phyloP scores from a whole-genome alignment of 2,888 invertebrate species.

The Prosopocoilus inquinatus region DNA sequence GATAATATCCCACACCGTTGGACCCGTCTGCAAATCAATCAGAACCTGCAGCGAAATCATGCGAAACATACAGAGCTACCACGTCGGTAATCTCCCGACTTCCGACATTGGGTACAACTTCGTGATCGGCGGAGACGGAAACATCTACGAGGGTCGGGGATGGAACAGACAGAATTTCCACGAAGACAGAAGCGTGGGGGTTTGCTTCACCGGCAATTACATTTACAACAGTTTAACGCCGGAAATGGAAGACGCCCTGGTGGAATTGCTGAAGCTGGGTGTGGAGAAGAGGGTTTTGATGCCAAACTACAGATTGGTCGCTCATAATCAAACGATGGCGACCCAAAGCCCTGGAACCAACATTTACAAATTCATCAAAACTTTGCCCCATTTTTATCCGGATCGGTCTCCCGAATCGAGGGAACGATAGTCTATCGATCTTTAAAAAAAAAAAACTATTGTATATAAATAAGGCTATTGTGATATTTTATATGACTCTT shows the following conservation, averaged over 20 bases:
- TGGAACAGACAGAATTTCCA: constrained; percentile 57
- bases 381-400: constrained; percentile 51
- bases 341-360: constrained; percentile 55
- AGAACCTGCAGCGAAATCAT: constrained; percentile 51
- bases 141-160: constrained; percentile 55
- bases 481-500: not conserved
- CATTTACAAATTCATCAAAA: constrained; percentile 51
- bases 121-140: constrained; percentile 58
- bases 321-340: constrained; percentile 54
- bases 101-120: constrained; percentile 54
- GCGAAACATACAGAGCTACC: constrained; percentile 51
- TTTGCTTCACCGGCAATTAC: constrained; percentile 55
- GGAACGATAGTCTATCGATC: too few species aligned
- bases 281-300: constrained; percentile 47
- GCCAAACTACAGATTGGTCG: constrained; percentile 52
- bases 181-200: constrained; percentile 47
- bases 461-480: not conserved
- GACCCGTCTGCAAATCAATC: constrained; percentile 48
- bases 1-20: constrained; percentile 55
- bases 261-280: constrained; percentile 50
- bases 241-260: constrained; percentile 51
- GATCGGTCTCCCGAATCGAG: not conserved
- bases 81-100: constrained; percentile 47
- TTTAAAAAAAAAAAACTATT: too few species aligned
- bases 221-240: constrained; percentile 46